Evolutionary conservation across 2,797 vertebrate genomes (phyloP), one percentile per base, ranked within the genome.

Genomic region (Urophycis tenuis): DNA sequence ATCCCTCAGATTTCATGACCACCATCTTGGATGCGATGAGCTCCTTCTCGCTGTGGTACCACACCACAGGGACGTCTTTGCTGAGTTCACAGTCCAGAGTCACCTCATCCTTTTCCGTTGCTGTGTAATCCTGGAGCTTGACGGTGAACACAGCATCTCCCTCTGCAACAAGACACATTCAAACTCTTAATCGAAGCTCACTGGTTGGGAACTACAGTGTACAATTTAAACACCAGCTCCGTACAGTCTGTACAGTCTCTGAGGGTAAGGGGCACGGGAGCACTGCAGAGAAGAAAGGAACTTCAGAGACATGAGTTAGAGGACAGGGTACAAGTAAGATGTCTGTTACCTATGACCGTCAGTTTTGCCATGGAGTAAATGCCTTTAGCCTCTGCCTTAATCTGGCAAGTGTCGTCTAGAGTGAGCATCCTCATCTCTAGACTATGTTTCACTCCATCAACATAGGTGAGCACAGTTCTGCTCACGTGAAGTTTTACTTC

Each of bases 61-160:
- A 99, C 79, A 95, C 90, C 25, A 99, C 97, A 0, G 97, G 96
- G 9, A 99, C 97, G 3, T 98, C 96, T 93, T 98, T 99, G 91
- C 95, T 99, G 78, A 99, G 92, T 84, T 99, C 96, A 69, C 98
- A 99, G 81, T 95, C 92, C 80, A 99, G 88, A 60, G 79, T 91
- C 76, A 99, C 90, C 83, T 98, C 95, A 19, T 99, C 96, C 87
- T 97, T 99, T 88, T 99, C 98, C 0, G 95, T 92, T 75, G 95
- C 96, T 0, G 95, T 95, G 88, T 95, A 97, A 86, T 99, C 95
- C 89, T 96, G 95, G 71, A 99, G 89, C 90, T 98, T 99, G 88
- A 97, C 94, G 71, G 94, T 94, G 80, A 99, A 99, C 86, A 97
- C 90, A 2, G 98, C 94, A 78, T 97, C 96, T 0, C 96, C 96